Evolutionary conservation across 2,797 vertebrate genomes (phyloP).

Genomic region (Epinephelus malabaricus): DNA sequence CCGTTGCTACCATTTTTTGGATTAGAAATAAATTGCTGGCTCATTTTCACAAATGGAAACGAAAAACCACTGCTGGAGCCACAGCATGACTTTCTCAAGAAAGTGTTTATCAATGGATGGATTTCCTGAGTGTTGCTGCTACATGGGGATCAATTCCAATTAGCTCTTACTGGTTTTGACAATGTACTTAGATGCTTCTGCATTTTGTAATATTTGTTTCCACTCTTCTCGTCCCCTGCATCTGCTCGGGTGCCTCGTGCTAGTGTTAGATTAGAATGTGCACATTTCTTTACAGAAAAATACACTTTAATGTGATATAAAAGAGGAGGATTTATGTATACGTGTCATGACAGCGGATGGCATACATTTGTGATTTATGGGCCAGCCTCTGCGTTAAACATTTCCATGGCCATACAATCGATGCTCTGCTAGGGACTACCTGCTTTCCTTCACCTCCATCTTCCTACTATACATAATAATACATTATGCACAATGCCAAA

Average conservation of each 20-base stretch:
- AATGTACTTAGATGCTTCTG: constrained; percentile 75
- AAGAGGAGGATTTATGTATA: constrained; percentile 65
- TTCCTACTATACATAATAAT: constrained; percentile 22
- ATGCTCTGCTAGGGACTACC: constrained; percentile 21
- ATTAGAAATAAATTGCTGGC: constrained; percentile 88
- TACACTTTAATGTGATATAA: constrained; percentile 65
- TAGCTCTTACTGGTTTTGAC: constrained; percentile 81
- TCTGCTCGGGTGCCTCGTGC: constrained; percentile 38
- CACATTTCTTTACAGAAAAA: constrained; percentile 60
- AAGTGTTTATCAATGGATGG: constrained; percentile 86
- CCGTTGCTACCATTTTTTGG: constrained; percentile 78
- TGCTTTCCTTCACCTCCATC: constrained; percentile 16
- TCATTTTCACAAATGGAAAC: constrained; percentile 87
- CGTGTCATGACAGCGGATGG: constrained; percentile 60
- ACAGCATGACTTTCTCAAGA: constrained; percentile 77
- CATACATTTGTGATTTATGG: constrained; percentile 71
- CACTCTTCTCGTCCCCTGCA: constrained; percentile 58
- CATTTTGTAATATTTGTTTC: constrained; percentile 75
- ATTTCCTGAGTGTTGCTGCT: constrained; percentile 81
- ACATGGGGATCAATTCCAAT: constrained; percentile 84
- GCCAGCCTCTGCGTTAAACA: constrained; percentile 45
- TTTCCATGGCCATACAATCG: constrained; percentile 43
- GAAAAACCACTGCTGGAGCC: constrained; percentile 75
- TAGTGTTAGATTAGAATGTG: constrained; percentile 59
- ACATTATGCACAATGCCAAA: constrained; percentile 38